Evolutionary conservation across 2,797 vertebrate species (phyloP).

Genomic region (Anabas testudineus): DNA sequence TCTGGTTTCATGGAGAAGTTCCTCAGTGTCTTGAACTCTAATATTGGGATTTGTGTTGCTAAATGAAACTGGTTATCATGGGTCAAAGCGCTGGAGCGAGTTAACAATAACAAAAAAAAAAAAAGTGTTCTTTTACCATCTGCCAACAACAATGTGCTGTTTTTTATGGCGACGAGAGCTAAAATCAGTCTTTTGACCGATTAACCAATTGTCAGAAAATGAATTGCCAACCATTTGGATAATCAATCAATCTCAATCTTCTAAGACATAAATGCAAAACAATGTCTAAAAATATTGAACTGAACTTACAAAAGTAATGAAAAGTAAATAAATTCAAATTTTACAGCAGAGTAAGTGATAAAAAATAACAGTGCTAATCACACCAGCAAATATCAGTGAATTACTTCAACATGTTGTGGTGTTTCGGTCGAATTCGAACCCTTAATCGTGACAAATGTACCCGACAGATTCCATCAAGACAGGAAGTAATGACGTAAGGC

Average conservation of each 20-base stretch:
- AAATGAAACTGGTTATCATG: background rate
- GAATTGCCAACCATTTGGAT: no score
- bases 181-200: no score
- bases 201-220: no score
- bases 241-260: background rate
- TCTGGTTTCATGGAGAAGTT: background rate
- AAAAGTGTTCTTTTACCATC: no score
- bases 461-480: background rate
- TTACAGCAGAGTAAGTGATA: background rate
- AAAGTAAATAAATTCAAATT: no score
- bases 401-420: background rate
- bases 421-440: background rate
- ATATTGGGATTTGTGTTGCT: background rate
- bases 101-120: no score
- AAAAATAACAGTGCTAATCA: background rate
- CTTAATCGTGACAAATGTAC: background rate
- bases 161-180: no score
- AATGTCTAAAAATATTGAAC: no score
- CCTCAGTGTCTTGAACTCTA: background rate
- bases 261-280: background rate
- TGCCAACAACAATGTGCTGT: no score
- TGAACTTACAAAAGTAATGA: no score
- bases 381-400: background rate
- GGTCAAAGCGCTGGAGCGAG: no score
- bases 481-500: background rate